Conservation (phyloP, 2,113 vertebrate species). For the Cardinalis cardinalis region DNA sequence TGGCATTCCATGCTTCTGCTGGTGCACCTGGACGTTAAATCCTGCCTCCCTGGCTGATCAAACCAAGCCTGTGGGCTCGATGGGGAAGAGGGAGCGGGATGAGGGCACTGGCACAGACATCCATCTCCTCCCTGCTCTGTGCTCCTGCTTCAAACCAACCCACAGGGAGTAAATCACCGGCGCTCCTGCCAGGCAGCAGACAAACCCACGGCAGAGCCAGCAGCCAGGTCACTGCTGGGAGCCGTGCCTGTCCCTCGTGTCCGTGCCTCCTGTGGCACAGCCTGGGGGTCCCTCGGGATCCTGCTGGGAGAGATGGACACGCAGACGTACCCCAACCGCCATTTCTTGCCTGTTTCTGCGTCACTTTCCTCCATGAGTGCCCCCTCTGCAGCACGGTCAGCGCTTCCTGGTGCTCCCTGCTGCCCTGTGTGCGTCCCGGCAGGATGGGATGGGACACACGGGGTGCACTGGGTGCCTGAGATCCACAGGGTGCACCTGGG, state of each 20-base stretch:
- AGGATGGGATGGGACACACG: background rate
- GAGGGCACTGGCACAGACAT: background rate
- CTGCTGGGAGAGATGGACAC: background rate
- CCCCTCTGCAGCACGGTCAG: background rate
- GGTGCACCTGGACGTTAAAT: background rate
- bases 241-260: accelerated
- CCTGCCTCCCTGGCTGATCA: background rate
- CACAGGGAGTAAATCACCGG: background rate
- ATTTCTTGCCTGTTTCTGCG: accelerated
- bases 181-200: background rate
- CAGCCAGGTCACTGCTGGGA: accelerated
- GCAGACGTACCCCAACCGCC: accelerated
- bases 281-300: background rate
- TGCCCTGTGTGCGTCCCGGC: background rate
- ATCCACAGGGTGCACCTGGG: too few relatives aligned
- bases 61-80: background rate
- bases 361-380: accelerated
- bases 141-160: background rate
- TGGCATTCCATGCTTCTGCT: background rate
- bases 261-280: accelerated
- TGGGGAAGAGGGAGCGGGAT: background rate
- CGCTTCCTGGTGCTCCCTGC: background rate
- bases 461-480: too few relatives aligned
- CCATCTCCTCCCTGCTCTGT: background rate
- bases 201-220: background rate